Percentiles rank a stretch among this genome's conserved stretches.
These are phyloP conservation scores for Bradypodion pumilum DNA, from an alignment of 2,797 vertebrate species.

Conservation along the genomic window DNA sequence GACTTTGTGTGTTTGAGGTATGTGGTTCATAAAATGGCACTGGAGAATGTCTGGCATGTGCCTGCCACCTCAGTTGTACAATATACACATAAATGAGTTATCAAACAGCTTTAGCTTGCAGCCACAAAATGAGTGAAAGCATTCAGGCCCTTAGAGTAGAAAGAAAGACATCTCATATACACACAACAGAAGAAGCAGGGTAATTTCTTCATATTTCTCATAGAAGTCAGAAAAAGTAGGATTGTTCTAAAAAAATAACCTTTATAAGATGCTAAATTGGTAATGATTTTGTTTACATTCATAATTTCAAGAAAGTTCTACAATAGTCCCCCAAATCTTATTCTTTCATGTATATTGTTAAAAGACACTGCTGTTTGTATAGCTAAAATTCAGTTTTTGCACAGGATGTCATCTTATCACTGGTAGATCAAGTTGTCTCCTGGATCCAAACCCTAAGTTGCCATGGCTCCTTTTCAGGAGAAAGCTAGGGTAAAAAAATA, in stretches of 20 bases:
- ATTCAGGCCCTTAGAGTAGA: too few species aligned
- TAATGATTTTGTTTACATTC: not conserved
- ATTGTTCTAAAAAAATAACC: not conserved
- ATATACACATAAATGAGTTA: not conserved
- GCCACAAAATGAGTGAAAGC: not conserved
- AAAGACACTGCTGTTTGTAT: not conserved
- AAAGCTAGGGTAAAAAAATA: too few species aligned
- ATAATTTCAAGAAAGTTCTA: not conserved
- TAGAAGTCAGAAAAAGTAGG: not conserved
- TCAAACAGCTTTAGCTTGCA: not conserved
- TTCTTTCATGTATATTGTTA: not conserved
- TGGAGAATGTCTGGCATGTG: too few species aligned
- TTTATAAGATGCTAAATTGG: not conserved
- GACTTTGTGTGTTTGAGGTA: too few species aligned
- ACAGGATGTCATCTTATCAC: not conserved
- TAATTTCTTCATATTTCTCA: not conserved
- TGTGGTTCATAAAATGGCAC: too few species aligned
- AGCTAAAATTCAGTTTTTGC: not conserved
- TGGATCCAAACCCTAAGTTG: constrained; percentile 13
- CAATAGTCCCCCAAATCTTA: too few species aligned
- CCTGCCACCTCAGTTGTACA: not conserved
- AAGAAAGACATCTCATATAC: not conserved
- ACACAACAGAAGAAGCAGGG: not conserved
- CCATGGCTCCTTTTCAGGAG: too few species aligned
- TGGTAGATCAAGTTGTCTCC: constrained; percentile 33